Evolutionary conservation across 2,113 vertebrate genomes (phyloP).

Genomic region (Hylia prasina): DNA sequence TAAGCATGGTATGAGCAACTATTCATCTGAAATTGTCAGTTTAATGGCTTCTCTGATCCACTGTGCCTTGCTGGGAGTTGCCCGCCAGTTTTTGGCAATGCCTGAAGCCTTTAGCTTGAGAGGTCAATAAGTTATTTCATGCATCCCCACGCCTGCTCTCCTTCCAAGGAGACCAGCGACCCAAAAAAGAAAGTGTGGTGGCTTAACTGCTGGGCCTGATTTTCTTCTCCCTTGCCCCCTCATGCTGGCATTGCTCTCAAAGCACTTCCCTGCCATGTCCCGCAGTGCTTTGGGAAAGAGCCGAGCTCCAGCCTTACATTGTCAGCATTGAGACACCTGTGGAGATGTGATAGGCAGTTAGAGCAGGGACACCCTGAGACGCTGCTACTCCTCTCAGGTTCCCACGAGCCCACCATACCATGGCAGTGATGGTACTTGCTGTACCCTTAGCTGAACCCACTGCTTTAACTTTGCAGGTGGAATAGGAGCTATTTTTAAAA

Average conservation of each 20-base stretch:
- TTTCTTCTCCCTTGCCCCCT: neutral
- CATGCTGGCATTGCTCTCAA: neutral
- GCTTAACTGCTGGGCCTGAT: neutral
- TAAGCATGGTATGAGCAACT: conserved; percentile 31
- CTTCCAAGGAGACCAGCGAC: conserved; percentile 32
- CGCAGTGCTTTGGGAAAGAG: neutral
- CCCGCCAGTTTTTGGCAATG: conserved; percentile 2
- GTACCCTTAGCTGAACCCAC: neutral
- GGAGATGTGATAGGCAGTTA: neutral
- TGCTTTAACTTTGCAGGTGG: neutral
- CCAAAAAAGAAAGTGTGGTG: neutral
- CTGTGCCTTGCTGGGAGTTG: conserved; percentile 10
- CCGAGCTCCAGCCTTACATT: fast-evolving
- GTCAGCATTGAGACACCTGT: neutral
- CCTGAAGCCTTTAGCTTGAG: conserved; percentile 31
- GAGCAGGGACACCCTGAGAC: fast-evolving
- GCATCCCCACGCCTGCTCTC: neutral
- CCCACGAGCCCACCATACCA: fast-evolving
- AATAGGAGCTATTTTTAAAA: neutral
- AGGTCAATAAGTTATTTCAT: neutral
- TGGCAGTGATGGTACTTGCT: neutral
- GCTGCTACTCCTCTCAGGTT: neutral
- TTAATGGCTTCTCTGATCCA: conserved; percentile 35
- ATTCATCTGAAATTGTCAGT: conserved; percentile 35
- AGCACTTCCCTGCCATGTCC: neutral